These are phyloP conservation scores for Crotophaga sulcirostris DNA, from an alignment of 2,113 vertebrate genomes.

Conservation along the genomic window DNA sequence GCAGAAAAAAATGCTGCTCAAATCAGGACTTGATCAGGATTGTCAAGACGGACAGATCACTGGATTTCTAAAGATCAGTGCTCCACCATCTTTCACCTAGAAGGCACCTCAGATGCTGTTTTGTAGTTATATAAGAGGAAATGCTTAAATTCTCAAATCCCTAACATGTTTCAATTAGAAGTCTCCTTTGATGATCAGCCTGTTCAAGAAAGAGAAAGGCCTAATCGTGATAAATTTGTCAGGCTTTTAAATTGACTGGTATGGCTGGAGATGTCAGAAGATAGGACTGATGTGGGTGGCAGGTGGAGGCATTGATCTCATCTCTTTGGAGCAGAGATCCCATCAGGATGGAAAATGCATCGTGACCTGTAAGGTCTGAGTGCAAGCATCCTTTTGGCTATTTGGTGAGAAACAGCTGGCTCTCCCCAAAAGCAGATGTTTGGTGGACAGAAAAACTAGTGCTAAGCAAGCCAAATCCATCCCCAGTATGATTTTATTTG, in stretches of 20 bases:
- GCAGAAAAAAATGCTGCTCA: not conserved
- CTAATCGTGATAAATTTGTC: not conserved
- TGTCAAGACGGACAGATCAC: not conserved
- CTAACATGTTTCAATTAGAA: accelerated
- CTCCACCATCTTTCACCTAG: not conserved
- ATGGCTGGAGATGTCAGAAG: not conserved
- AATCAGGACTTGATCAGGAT: not conserved
- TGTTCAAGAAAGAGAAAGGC: not conserved
- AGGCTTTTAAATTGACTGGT: not conserved
- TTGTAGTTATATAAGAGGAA: not conserved
- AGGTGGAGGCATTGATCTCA: accelerated
- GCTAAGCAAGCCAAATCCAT: not conserved
- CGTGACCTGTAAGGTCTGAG: accelerated
- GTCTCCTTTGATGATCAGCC: not conserved
- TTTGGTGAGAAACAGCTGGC: not conserved
- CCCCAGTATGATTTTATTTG: not conserved
- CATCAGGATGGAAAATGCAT: not conserved
- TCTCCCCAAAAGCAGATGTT: not conserved
- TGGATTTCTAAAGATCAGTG: not conserved
- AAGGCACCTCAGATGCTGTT: not conserved
- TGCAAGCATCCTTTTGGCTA: accelerated
- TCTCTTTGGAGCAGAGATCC: not conserved
- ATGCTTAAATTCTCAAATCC: not conserved
- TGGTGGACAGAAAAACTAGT: not conserved
- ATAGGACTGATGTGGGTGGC: not conserved